Evolutionary conservation across 1,140 invertebrate species (phyloP).

Genomic region (Teleogryllus occipitalis): DNA sequence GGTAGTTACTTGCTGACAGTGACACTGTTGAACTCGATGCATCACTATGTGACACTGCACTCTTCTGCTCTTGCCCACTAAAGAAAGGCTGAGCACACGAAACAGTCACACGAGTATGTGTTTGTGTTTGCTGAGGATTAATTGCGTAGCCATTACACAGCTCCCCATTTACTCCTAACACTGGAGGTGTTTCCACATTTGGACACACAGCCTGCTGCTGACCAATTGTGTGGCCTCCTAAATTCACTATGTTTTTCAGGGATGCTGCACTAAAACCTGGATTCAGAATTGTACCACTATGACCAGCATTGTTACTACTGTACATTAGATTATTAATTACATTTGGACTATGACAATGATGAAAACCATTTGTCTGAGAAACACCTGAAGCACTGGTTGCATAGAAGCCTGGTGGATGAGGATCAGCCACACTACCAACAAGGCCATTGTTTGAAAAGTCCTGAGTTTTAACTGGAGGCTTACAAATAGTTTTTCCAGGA

Average conservation of each 20-base stretch:
- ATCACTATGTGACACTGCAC: slow-evolving; percentile 2
- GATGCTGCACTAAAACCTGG: slow-evolving; percentile 12
- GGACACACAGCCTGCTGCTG: slow-evolving; percentile 16
- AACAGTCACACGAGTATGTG: slow-evolving; percentile 13
- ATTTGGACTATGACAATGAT: slow-evolving; percentile 16
- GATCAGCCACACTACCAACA: slow-evolving; percentile 14
- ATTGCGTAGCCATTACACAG: slow-evolving; percentile 20
- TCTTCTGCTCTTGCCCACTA: slow-evolving; percentile 16
- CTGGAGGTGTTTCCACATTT: slow-evolving; percentile 9
- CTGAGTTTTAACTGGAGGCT: slow-evolving; percentile 16
- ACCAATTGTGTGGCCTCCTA: slow-evolving; percentile 12
- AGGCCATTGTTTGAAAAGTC: slow-evolving; percentile 17
- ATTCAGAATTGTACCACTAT: slow-evolving; percentile 17
- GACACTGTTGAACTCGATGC: slow-evolving; percentile 7
- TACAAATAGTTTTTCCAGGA: slow-evolving; percentile 14
- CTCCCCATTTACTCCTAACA: slow-evolving; percentile 11
- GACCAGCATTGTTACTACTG: slow-evolving; percentile 13
- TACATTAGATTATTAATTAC: slow-evolving; percentile 17
- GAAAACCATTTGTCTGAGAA: slow-evolving; percentile 19
- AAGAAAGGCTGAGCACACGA: slow-evolving; percentile 18
- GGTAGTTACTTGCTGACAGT: slow-evolving; percentile 9
- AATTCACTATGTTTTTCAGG: slow-evolving; percentile 14
- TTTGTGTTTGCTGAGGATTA: slow-evolving; percentile 11
- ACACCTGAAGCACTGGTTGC: slow-evolving; percentile 11
- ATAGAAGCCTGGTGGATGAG: slow-evolving; percentile 17